phyloP scores from a whole-genome alignment of 2,888 invertebrate genomes.

The Catocala nupta region DNA sequence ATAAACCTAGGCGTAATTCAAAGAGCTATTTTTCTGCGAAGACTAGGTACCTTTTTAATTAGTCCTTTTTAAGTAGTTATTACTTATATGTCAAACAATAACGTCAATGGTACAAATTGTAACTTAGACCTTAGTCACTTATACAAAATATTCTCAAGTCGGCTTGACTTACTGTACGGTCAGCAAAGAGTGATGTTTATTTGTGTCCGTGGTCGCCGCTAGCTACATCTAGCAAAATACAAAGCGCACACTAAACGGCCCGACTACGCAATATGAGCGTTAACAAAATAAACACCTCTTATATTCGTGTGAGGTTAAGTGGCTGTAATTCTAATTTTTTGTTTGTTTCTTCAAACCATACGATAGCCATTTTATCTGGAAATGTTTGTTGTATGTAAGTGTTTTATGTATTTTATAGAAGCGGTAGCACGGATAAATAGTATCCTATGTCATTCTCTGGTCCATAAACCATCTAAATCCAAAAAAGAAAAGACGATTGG shows the following conservation, averaged over 20 bases:
- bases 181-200: conserved; percentile 11
- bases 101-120: too few relatives aligned
- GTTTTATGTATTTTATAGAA: conserved; percentile 25
- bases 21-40: too few relatives aligned
- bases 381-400: conserved; percentile 30
- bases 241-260: conserved; percentile 30
- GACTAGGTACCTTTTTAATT: too few relatives aligned
- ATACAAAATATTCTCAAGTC: too few relatives aligned
- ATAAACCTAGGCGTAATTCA: too few relatives aligned
- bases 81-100: too few relatives aligned
- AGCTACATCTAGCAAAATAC: conserved; percentile 19
- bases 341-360: conserved; percentile 65
- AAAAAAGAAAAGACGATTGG: too few relatives aligned
- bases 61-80: too few relatives aligned
- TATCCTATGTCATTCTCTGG: too few relatives aligned
- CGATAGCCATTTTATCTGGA: conserved; percentile 57
- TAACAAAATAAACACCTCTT: conserved; percentile 73
- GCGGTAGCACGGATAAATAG: too few relatives aligned
- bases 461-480: too few relatives aligned
- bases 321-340: conserved; percentile 65
- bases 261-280: conserved; percentile 55
- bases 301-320: conserved; percentile 69
- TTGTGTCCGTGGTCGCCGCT: conserved; percentile 45
- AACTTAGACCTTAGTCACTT: too few relatives aligned
- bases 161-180: not conserved